Evolutionary conservation across 2,797 vertebrate genomes (phyloP).

Genomic region (Crenichthys baileyi): DNA sequence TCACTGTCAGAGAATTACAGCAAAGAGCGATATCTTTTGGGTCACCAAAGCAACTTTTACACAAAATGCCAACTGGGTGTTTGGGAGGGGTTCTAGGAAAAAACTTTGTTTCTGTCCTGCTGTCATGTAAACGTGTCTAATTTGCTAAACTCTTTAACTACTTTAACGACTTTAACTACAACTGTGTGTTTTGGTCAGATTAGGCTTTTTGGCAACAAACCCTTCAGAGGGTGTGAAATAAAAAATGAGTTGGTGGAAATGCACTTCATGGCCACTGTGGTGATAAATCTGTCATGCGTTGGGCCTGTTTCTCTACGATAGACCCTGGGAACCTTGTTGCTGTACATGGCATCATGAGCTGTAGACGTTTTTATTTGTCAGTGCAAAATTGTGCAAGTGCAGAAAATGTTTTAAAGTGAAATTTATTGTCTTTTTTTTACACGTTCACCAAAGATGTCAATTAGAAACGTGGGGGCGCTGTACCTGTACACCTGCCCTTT

Average conservation of each 20-base stretch:
- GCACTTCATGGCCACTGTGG: background rate
- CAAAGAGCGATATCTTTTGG: background rate
- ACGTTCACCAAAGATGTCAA: too few relatives aligned
- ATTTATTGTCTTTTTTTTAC: too few relatives aligned
- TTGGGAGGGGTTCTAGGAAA: background rate
- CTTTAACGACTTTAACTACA: background rate
- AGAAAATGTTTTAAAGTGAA: background rate
- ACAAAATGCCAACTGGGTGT: background rate
- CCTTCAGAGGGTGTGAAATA: background rate
- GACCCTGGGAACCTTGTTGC: background rate
- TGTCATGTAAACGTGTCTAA: background rate
- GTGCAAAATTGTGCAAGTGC: background rate
- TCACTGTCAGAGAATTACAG: background rate
- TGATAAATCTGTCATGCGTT: background rate
- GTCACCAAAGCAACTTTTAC: background rate
- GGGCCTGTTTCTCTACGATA: background rate
- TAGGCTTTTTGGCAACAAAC: background rate
- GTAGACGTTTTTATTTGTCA: too few relatives aligned
- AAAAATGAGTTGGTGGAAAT: background rate
- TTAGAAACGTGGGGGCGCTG: too few relatives aligned
- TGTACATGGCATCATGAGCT: too few relatives aligned
- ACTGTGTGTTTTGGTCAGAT: background rate
- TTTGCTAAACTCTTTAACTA: background rate
- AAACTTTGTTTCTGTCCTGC: background rate
- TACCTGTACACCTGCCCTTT: constrained; percentile 37